These are phyloP conservation scores for Cantharis flavilabris DNA, from an alignment of 2,888 invertebrate genomes.

Conservation along the genomic window DNA sequence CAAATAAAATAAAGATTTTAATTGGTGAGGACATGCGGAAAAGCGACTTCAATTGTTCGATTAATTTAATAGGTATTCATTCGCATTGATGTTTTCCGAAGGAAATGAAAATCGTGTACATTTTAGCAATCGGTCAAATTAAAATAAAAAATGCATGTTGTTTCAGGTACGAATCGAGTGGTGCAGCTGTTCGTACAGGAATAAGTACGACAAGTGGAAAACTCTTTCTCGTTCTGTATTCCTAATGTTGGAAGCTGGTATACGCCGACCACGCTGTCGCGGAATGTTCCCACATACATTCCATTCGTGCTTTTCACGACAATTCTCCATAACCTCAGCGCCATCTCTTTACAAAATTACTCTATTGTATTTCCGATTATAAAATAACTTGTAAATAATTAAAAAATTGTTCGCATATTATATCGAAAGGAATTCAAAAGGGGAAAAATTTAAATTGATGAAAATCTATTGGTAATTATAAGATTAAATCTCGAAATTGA, in stretches of 20 bases:
- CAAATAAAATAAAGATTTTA: background rate
- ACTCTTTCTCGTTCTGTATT: conserved; percentile 8
- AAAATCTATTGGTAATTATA: background rate
- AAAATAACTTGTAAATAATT: background rate
- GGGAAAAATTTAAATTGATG: background rate
- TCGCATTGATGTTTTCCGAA: background rate
- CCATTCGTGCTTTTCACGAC: background rate
- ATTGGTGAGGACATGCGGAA: background rate
- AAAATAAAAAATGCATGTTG: background rate
- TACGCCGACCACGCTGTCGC: conserved; percentile 26
- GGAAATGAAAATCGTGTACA: background rate
- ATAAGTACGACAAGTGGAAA: background rate
- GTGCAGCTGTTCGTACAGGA: background rate
- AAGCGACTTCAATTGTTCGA: background rate
- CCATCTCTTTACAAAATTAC: conserved; percentile 12
- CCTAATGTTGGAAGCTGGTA: conserved; percentile 23
- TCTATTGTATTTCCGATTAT: background rate
- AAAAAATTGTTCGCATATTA: background rate
- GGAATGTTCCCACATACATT: conserved; percentile 20
- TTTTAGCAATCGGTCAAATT: background rate
- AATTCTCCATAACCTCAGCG: conserved; percentile 1
- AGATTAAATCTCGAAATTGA: background rate
- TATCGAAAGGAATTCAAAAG: background rate
- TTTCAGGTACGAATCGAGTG: background rate
- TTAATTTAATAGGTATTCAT: background rate